Evolutionary conservation across 2,888 invertebrate species (phyloP).

Genomic region (Anthoptus insignis): DNA sequence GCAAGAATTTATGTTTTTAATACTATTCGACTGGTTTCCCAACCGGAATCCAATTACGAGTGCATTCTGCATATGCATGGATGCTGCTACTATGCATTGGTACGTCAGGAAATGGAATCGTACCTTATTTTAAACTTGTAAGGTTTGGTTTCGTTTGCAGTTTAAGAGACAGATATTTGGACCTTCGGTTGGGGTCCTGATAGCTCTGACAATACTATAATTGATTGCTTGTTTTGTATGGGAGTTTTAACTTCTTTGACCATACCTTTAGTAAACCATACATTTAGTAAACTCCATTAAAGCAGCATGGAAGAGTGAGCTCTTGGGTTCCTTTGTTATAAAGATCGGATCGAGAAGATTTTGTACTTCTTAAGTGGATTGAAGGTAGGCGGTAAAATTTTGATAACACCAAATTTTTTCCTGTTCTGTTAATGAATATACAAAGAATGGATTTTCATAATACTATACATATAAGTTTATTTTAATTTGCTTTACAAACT

Average conservation of each 20-base stretch:
- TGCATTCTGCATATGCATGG: conserved; percentile 37
- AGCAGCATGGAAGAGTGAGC: too few relatives aligned
- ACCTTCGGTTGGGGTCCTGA: conserved; percentile 16
- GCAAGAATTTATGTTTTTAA: conserved; percentile 39
- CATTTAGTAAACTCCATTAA: too few relatives aligned
- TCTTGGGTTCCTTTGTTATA: too few relatives aligned
- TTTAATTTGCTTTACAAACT: too few relatives aligned
- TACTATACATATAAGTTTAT: too few relatives aligned
- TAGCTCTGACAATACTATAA: conserved; percentile 19
- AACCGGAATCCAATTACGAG: conserved; percentile 37
- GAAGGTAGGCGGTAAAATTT: too few relatives aligned
- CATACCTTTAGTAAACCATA: too few relatives aligned
- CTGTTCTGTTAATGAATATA: too few relatives aligned
- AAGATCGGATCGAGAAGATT: too few relatives aligned
- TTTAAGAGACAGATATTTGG: conserved; percentile 6
- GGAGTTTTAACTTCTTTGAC: too few relatives aligned
- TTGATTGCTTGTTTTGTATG: conserved; percentile 28
- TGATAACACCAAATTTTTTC: too few relatives aligned
- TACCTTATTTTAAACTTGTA: neutral
- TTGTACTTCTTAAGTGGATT: conserved; percentile 1
- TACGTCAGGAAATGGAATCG: neutral
- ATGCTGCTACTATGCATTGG: conserved; percentile 5
- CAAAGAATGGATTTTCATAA: too few relatives aligned
- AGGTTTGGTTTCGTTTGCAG: neutral
- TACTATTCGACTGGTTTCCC: conserved; percentile 37